Conservation (phyloP, 2,888 invertebrate species). For the Alloscopus bannaensis region DNA sequence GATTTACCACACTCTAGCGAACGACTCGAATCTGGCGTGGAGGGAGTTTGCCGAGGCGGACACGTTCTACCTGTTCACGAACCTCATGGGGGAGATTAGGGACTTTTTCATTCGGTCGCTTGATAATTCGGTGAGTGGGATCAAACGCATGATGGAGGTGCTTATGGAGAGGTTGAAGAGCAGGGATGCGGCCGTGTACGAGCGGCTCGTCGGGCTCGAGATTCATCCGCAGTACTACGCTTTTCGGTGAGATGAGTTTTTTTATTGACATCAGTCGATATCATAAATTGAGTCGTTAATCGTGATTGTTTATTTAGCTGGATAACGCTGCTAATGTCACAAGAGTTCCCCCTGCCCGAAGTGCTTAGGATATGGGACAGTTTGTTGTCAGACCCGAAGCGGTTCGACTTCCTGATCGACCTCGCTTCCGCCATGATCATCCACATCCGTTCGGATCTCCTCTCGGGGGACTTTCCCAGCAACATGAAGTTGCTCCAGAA, state of each 20-base stretch:
- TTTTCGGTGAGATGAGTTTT: constrained; percentile 61
- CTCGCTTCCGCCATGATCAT: constrained; percentile 98
- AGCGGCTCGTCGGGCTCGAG: constrained; percentile 87
- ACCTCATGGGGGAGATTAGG: constrained; percentile 97
- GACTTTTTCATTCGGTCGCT: constrained; percentile 97
- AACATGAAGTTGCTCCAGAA: constrained; percentile 95
- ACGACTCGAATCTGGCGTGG: constrained; percentile 87
- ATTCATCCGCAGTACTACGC: constrained; percentile 85
- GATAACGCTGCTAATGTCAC: constrained; percentile 95
- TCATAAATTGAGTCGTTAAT: not conserved
- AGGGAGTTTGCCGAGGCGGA: constrained; percentile 96
- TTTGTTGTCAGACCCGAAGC: constrained; percentile 90
- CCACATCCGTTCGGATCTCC: constrained; percentile 87
- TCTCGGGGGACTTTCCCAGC: constrained; percentile 92
- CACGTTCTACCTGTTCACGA: constrained; percentile 98
- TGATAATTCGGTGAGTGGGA: constrained; percentile 94
- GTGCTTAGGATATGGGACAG: constrained; percentile 99
- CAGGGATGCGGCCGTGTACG: constrained; percentile 87
- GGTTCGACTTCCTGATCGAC: constrained; percentile 93
- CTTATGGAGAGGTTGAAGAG: constrained; percentile 85
- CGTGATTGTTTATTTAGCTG: constrained; percentile 81
- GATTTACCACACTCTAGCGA: constrained; percentile 97
- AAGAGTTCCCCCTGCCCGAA: constrained; percentile 98
- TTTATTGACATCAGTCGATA: constrained; percentile 22
- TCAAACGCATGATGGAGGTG: constrained; percentile 91